Evolutionary conservation across 2,113 vertebrate species (phyloP), one percentile per base, ranked within the genome.

Genomic region (Poeciliopsis turrubarensis): DNA sequence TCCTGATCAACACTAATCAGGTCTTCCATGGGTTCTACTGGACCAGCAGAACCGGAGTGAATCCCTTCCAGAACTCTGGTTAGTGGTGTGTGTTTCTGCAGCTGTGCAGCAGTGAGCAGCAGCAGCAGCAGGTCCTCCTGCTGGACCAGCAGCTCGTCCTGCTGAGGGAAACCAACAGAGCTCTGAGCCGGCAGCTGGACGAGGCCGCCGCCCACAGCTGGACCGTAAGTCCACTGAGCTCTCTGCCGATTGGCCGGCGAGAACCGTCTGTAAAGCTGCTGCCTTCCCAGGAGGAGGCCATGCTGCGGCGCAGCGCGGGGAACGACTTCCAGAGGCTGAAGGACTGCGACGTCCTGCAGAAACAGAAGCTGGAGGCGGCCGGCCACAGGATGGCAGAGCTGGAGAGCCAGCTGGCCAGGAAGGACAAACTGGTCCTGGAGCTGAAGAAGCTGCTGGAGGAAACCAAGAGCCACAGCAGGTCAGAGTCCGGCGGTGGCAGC

Each of bases 401-500:
- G 91, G 98, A 99, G 92, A 92, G 81, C 37, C 96, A 96, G 87
- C 91, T 99, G 80, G 76, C 94, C 79, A 96, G 94, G 86, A 99
- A 96, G 78, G 98, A 99, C 62, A 95, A 96, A 86, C 95, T 98
- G 63, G 94, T 98, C 25, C 83, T 94, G 84, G 96, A 97, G 66
- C 98, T 97, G 90, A 99, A 98, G 91, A 97, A 96, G 15, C 96
- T 98, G 4, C 82, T 99, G 79, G 98, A 99, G 83, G 96, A 98
- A 63, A 94, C 97, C 29, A 99, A 98, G 90, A 89, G 85, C 51
- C 96, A 96, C 89, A 95, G 95, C 78, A 97, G 95, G 97, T 99
- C 91, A 70, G 83, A n/a, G 70, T n/a, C 15, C 15, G 6, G 60
- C 13, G 13, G 26, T 7, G 11, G 2, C 32, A 39, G 34, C 3